Evolutionary conservation across 1,140 invertebrate genomes (phyloP).

Genomic region (Hesperophylax magnus): DNA sequence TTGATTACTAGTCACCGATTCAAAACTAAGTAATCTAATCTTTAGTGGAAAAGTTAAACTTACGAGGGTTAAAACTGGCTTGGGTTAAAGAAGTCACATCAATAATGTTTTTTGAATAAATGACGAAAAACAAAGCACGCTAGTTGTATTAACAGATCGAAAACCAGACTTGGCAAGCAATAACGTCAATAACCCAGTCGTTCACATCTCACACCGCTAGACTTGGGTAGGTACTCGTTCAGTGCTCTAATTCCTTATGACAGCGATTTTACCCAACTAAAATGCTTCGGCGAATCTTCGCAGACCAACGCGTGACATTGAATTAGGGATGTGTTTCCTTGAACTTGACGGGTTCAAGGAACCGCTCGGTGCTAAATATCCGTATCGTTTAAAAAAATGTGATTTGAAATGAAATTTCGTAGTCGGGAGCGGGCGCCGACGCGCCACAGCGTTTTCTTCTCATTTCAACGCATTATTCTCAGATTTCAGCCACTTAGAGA

Average conservation of each 20-base stretch:
- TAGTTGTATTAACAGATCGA: too few species aligned
- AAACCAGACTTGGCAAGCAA: too few species aligned
- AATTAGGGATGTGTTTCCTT: slow-evolving; percentile 47
- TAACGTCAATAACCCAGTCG: not conserved
- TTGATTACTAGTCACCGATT: too few species aligned
- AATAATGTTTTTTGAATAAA: too few species aligned
- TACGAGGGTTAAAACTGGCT: too few species aligned
- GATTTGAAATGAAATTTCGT: slow-evolving; percentile 47
- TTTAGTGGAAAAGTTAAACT: too few species aligned
- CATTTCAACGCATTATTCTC: slow-evolving; percentile 57
- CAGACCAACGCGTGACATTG: slow-evolving; percentile 30
- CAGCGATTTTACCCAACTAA: slow-evolving; percentile 32
- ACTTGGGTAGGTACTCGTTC: not conserved
- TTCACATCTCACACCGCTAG: not conserved
- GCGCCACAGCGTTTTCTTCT: slow-evolving; percentile 41
- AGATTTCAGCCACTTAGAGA: slow-evolving; percentile 57
- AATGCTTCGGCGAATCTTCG: slow-evolving; percentile 18
- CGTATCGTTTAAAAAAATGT: slow-evolving; percentile 34
- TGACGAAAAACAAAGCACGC: too few species aligned
- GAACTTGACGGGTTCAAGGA: slow-evolving; percentile 44
- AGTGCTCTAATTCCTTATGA: slow-evolving; percentile 1
- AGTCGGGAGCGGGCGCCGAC: slow-evolving; percentile 50
- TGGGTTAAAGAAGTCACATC: too few species aligned
- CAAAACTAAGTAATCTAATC: too few species aligned
- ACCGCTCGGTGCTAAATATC: slow-evolving; percentile 19